Evolutionary conservation across 1,140 invertebrate genomes (phyloP), one percentile per base, ranked within the genome.

Genomic region (Daktulosphaira vitifoliae): DNA sequence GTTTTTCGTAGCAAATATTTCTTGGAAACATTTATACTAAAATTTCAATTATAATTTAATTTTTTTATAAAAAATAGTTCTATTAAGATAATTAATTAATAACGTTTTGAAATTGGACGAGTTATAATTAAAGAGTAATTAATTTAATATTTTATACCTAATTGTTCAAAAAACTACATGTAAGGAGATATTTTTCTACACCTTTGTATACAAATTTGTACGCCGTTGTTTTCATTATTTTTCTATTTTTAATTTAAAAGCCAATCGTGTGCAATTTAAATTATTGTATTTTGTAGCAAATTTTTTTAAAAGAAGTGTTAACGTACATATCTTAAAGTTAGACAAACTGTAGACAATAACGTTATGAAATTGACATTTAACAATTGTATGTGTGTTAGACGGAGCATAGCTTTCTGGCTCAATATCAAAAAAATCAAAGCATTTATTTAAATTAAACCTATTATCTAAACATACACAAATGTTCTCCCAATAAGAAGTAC

Each of bases 241-340:
- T 62, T 29, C 11, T 18, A 26, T 3, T 20, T 37, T 62, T 46
- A 38, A 22, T 62, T 18, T 25, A 46, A 22, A 33, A 48, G 25
- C 42, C 6, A 1, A 6, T 62, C 46, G 16, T 25, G 42, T 20
- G 42, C 11, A 39, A 44, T 29, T 3, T 38, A 56, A n/a, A 48
- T 48, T 46, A 26, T 62, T 62, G 25, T 20, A 62, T 48, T 42
- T 23, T 18, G 13, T 42, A 42, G 13, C 3, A 20, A 62, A 6
- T 33, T 59, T 3, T 42, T 42, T 26, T 62, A 62, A 38, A 62
- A 62, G 56, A n/a, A n/a, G 56, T 62, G 42, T 62, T 62, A 46
- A 48, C 56, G 56, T 62, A 62, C 56, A 62, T 62, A 62, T 62
- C 56, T 62, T 62, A 62, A 48, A 48, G 4, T 62, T 62, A 62